Evolutionary conservation across 2,113 vertebrate genomes (phyloP).

Genomic region (Hassar affinis): DNA sequence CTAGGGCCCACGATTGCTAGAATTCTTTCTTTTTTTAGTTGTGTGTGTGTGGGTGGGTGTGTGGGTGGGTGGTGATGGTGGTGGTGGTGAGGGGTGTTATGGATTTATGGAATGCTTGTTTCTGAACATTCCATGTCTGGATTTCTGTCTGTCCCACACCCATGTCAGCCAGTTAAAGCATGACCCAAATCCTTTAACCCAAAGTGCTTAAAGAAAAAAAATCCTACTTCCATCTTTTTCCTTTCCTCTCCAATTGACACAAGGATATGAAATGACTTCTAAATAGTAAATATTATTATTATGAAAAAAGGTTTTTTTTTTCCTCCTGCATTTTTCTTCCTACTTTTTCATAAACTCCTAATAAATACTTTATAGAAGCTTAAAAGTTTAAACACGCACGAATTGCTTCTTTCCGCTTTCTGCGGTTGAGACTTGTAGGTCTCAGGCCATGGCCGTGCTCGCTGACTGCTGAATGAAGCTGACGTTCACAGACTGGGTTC

Average conservation of each 20-base stretch:
- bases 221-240: constrained; percentile 28
- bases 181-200: constrained; percentile 81
- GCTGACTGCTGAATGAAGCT: constrained; percentile 40
- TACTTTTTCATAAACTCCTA: constrained; percentile 55
- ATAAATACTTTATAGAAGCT: constrained; percentile 56
- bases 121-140: constrained; percentile 67
- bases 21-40: constrained; percentile 26
- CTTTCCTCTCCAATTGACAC: constrained; percentile 60
- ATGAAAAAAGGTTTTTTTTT: background rate
- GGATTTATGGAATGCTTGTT: constrained; percentile 22
- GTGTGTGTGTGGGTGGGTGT: constrained; percentile 38
- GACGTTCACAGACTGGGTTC: constrained; percentile 15
- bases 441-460: constrained; percentile 15
- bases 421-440: constrained; percentile 13
- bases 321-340: constrained; percentile 61
- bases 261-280: constrained; percentile 63
- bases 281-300: constrained; percentile 56
- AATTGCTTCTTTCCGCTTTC: constrained; percentile 14
- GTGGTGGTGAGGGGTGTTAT: constrained; percentile 41
- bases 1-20: constrained; percentile 41
- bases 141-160: constrained; percentile 62
- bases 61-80: constrained; percentile 20
- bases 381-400: constrained; percentile 42
- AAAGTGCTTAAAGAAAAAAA: constrained; percentile 63
- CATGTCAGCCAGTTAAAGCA: constrained; percentile 71